Conservation (phyloP, 2,113 vertebrate genomes). For the Burhinus oedicnemus region DNA sequence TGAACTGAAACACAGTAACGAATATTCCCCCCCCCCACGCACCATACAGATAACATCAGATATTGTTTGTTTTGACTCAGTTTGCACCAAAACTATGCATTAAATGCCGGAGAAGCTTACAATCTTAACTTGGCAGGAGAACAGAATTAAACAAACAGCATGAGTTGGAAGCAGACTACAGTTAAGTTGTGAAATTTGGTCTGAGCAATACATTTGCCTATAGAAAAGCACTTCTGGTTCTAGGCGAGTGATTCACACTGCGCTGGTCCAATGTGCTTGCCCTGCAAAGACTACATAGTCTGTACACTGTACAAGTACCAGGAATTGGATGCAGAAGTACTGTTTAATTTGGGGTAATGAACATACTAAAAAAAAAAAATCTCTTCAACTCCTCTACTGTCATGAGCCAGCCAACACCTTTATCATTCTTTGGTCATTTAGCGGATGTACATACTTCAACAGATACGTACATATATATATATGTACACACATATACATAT, state of each 20-base stretch:
- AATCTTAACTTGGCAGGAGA: not conserved
- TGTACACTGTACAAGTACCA: not conserved
- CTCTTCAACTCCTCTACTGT: not conserved
- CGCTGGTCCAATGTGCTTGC: not conserved
- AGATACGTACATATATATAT: not conserved
- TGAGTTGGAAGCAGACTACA: not conserved
- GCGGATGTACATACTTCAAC: not conserved
- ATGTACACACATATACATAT: not conserved
- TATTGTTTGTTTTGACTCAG: not conserved
- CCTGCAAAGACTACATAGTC: accelerated
- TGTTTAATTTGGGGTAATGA: not conserved
- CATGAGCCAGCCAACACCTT: not conserved
- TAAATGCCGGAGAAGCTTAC: not conserved
- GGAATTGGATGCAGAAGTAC: not conserved
- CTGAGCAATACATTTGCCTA: not conserved
- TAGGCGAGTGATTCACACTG: accelerated
- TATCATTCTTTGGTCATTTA: not conserved
- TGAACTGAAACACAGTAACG: not conserved
- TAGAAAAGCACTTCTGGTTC: not conserved
- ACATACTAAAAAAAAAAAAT: not conserved
- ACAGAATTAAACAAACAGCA: not conserved
- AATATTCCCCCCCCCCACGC: not conserved
- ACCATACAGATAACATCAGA: accelerated
- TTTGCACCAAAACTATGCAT: not conserved
- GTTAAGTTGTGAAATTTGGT: not conserved